A percentile compares a stretch with the other conserved stretches of the same genome.
phyloP scores from a whole-genome alignment of 2,113 vertebrate genomes.

The Mesoclemmys tuberculata region DNA sequence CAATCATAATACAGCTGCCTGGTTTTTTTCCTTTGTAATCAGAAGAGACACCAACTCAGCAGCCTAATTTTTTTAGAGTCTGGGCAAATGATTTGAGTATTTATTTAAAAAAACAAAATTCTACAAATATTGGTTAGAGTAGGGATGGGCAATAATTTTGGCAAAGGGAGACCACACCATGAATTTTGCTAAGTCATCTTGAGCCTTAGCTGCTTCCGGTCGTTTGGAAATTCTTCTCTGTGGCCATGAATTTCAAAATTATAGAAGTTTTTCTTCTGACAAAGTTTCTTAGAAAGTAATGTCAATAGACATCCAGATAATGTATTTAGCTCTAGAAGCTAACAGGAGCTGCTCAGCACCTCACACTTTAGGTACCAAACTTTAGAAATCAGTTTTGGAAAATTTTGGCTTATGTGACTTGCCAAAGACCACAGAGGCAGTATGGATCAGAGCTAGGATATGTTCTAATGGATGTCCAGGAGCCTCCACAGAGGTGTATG shows the following conservation, averaged over 20 bases:
- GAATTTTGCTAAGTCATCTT: no score
- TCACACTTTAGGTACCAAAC: not conserved
- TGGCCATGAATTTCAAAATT: not conserved
- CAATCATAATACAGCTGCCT: not conserved
- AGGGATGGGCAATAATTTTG: no score
- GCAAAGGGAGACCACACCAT: no score
- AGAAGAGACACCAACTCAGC: not conserved
- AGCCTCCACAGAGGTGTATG: not conserved
- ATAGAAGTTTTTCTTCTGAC: not conserved
- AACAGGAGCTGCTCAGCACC: not conserved
- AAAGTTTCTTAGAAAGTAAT: not conserved
- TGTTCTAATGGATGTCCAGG: not conserved
- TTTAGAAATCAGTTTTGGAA: not conserved
- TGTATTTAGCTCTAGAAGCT: not conserved
- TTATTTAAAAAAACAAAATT: not conserved
- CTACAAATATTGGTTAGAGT: conserved; percentile 27
- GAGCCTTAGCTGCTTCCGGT: no score
- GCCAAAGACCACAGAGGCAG: not conserved
- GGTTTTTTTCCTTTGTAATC: not conserved
- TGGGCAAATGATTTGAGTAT: not conserved
- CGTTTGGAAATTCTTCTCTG: not conserved
- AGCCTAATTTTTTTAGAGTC: not conserved
- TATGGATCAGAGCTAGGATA: not conserved
- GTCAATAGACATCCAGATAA: not conserved
- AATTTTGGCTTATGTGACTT: not conserved